Conservation (phyloP, 2,888 invertebrate genomes). For the Caenorhabditis sp. region DNA sequence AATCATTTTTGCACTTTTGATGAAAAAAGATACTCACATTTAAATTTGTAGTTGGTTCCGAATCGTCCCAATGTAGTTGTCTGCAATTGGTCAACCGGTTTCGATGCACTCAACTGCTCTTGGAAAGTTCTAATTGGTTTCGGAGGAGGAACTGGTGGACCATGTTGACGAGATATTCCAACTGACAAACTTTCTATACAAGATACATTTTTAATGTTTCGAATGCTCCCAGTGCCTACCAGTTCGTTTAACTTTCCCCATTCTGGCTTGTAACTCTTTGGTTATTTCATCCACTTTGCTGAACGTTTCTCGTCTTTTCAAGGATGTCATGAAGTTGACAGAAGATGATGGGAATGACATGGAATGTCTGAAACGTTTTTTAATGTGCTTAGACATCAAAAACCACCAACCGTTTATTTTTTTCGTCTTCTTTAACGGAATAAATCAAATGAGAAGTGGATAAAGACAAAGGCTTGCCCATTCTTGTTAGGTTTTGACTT, state of each 20-base stretch:
- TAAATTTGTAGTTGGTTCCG: conserved; percentile 23
- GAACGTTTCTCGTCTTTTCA: conserved; percentile 66
- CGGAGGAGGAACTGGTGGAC: conserved; percentile 52
- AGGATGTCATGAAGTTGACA: conserved; percentile 41
- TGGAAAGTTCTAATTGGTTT: conserved; percentile 60
- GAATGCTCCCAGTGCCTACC: conserved; percentile 13
- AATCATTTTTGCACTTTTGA: no score
- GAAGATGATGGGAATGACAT: conserved; percentile 63
- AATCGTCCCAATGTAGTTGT: conserved; percentile 39
- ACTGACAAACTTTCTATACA: conserved; percentile 56
- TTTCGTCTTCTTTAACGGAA: background rate
- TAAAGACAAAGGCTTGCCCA: conserved; percentile 50
- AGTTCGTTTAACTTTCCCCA: conserved; percentile 58
- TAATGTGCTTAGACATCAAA: background rate
- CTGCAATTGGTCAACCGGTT: conserved; percentile 31
- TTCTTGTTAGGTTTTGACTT: conserved; percentile 4
- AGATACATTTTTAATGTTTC: background rate
- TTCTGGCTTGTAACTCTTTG: conserved; percentile 51
- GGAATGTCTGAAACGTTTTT: conserved; percentile 46
- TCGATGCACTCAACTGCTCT: conserved; percentile 2
- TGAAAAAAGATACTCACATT: conserved; percentile 24
- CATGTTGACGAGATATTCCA: conserved; percentile 34
- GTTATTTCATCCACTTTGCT: conserved; percentile 65
- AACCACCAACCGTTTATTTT: background rate
- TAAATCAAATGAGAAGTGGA: conserved; percentile 50